Evolutionary conservation across 2,797 vertebrate species (phyloP), one percentile per base, ranked within the genome.

Genomic region (Ctenochaetus hawaiiensis): DNA sequence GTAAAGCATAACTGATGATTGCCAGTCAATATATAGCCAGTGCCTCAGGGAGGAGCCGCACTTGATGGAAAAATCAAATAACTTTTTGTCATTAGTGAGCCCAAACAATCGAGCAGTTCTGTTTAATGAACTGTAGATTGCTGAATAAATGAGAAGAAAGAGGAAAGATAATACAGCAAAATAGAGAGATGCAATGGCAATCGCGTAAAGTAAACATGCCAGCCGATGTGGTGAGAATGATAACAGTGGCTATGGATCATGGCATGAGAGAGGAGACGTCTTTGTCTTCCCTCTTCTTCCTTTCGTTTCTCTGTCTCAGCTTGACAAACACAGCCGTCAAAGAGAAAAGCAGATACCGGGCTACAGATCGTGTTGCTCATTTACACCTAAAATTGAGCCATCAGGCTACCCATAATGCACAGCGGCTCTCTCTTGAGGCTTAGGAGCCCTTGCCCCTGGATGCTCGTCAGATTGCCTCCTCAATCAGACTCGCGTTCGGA

Each of bases 321-420:
- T 67, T 49, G 67, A 67, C 47, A 65, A 78, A 77, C 77, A 67
- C 54, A 81, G 72, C 64, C 72, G 57, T 88, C 83, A 77, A 66
- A 64, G 60, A 86, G 65, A 83, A 72, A 71, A 81, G 70, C 14
- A 10, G 77, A 68, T 52, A 64, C 57, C 75, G 66, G 80, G 69
- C 26, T 77, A 73, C 82, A 56, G 75, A 76, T 75, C 48, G 70
- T 48, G 64, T 61, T 9, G 12, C 72, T 78, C 64, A 67, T 86
- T 86, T 81, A 64, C 77, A 81, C 47, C 78, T 37, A 64, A 39
- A 65, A 91, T 91, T 84, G 87, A 92, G 82, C 77, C 82, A 75
- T 91, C 89, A 84, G 69, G 68, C 47, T 81, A 77, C 73, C 84
- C 83, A 81, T 80, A 84, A 84, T 82, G 79, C 87, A 71, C 79